Base-by-base conservation (phyloP, 2,797 vertebrate species). In the Sebastes nivosus region DNA sequence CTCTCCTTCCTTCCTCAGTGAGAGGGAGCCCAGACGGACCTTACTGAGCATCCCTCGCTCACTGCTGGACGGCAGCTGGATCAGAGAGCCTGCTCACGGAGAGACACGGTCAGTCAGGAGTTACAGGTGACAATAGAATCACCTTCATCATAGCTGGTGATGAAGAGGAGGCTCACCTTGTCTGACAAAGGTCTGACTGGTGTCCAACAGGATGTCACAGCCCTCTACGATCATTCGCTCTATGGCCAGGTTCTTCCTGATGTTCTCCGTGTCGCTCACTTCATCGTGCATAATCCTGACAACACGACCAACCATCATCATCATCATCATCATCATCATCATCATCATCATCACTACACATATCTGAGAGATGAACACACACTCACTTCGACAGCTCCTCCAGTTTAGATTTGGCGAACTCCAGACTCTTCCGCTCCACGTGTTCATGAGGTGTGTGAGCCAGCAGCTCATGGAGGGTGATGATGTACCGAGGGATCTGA, bases 191-290 rank as follows among this genome's bases (percentile, higher is more conserved):
- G 97, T 99, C 80, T 99, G 98, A 75, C 97, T 98, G 29, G 98
- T 98, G 65, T 99, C 98, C 65, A 99, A 78, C 83, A 99, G 89
- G 81, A 99, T 97, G 93, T 99, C 98, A 66, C 98, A 99, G 71
- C 98, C 98, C 79, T 99, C 98, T 1, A 99, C 97, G 10, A 99
- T 99, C 91, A 97, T 98, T 91, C 98, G 94, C 87, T 99, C 98
- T 32, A 99, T 98, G 87, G 98, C 97, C 42, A 99, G 95, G 78
- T 99, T 99, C 94, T 99, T 99, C 46, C 98, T 90, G 88, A 99
- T 99, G 94, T 99, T 99, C 89, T 99, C 98, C 0, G 98, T 99
- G 94, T 99, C 97, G 1, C 98, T 99, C 73, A 99, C 98, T 92
- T 99, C 98, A 29, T 99, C 98, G 0, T 99, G 98, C 97, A 99